Evolutionary conservation across 2,797 vertebrate species (phyloP).

Genomic region (Pseudochirops cupreus): DNA sequence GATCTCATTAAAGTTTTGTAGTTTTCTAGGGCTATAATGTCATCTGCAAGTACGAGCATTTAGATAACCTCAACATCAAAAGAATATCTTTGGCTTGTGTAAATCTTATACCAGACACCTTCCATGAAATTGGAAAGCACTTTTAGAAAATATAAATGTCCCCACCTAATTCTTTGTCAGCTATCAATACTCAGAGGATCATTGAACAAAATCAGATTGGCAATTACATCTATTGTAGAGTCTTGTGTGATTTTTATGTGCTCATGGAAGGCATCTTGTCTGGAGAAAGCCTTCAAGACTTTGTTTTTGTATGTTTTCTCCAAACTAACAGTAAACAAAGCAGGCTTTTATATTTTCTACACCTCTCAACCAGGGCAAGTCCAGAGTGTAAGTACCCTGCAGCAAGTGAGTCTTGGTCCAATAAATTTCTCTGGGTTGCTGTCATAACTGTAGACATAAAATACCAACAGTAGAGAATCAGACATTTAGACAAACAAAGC

Average conservation of each 20-base stretch:
- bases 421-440: not conserved
- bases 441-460: not conserved
- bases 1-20: not conserved
- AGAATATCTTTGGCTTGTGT: not conserved
- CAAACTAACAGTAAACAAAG: not conserved
- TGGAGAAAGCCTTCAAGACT: not conserved
- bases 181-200: not conserved
- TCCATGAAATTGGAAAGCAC: not conserved
- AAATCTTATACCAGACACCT: not conserved
- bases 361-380: not conserved
- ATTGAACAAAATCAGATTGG: not conserved
- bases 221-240: not conserved
- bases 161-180: not conserved
- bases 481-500: not conserved
- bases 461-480: not conserved
- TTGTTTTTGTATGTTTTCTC: not conserved
- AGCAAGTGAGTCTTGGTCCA: not conserved
- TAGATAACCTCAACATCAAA: not conserved
- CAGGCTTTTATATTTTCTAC: not conserved
- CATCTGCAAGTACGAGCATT: not conserved
- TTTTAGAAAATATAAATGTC: not conserved
- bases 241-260: not conserved
- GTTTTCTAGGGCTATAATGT: not conserved
- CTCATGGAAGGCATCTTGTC: not conserved
- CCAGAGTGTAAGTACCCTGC: not conserved